These are phyloP conservation scores for Sterna hirundo DNA, from an alignment of 2,113 vertebrate genomes.

Conservation along the genomic window DNA sequence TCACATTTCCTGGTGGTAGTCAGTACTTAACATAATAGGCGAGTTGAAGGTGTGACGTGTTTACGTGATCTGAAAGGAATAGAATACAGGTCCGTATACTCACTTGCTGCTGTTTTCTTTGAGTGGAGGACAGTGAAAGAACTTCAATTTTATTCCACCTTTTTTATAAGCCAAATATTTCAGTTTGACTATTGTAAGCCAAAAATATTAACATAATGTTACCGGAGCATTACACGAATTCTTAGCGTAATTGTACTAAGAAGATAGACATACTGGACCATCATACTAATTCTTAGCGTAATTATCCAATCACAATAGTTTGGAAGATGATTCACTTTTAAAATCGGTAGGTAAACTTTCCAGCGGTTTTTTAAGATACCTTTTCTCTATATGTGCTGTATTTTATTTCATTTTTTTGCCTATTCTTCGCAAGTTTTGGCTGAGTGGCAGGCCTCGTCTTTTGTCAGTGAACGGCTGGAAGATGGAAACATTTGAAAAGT, in stretches of 20 bases:
- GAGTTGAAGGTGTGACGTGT: not conserved
- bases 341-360: not conserved
- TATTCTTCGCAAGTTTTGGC: not conserved
- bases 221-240: not conserved
- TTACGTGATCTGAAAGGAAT: not conserved
- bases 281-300: not conserved
- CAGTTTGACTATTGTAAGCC: not conserved
- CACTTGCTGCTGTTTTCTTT: not conserved
- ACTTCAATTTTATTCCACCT: not conserved
- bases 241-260: not conserved
- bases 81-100: not conserved
- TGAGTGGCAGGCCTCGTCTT: not conserved
- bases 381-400: not conserved
- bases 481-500: not conserved
- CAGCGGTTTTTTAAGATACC: not conserved
- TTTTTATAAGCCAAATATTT: not conserved
- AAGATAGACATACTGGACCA: not conserved
- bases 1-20: not conserved
- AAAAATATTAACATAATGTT: not conserved
- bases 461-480: not conserved
- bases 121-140: not conserved
- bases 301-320: not conserved
- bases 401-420: not conserved
- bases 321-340: not conserved
- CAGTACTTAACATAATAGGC: not conserved